These are phyloP conservation scores for Agrochola circellaris DNA, from an alignment of 2,888 invertebrate genomes.

Conservation along the genomic window DNA sequence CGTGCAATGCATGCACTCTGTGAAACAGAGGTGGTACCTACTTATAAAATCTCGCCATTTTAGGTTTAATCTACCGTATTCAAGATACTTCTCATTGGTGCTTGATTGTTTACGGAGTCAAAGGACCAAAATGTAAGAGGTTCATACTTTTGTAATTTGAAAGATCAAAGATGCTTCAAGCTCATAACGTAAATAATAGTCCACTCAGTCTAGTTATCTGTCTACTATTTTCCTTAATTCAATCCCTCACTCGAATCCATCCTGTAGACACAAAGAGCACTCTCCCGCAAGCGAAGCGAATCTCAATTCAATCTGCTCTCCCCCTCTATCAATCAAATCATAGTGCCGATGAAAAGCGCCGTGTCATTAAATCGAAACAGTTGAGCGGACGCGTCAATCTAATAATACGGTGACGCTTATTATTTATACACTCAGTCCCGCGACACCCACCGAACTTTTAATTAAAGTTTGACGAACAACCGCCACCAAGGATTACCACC, in stretches of 20 bases:
- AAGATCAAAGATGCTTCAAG: not conserved
- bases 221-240: not conserved
- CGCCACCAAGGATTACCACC: slow-evolving; percentile 56
- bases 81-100: not conserved
- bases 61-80: not conserved
- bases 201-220: not conserved
- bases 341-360: slow-evolving; percentile 55
- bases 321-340: slow-evolving; percentile 62
- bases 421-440: slow-evolving; percentile 56
- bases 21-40: not conserved
- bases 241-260: slow-evolving; percentile 45
- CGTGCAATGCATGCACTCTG: not conserved
- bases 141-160: not conserved
- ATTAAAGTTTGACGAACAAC: slow-evolving; percentile 81
- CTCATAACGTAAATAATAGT: not conserved
- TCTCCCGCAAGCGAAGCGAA: slow-evolving; percentile 54
- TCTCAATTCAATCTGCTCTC: slow-evolving; percentile 57
- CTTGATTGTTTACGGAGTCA: not conserved
- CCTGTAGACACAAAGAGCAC: slow-evolving; percentile 44
- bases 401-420: slow-evolving; percentile 63
- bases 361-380: slow-evolving; percentile 66
- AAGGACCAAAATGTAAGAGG: not conserved
- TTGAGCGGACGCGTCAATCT: slow-evolving; percentile 56
- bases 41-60: not conserved
- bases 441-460: slow-evolving; percentile 75